phyloP scores from a whole-genome alignment of 1,140 invertebrate genomes.

The Octopus sinensis region DNA sequence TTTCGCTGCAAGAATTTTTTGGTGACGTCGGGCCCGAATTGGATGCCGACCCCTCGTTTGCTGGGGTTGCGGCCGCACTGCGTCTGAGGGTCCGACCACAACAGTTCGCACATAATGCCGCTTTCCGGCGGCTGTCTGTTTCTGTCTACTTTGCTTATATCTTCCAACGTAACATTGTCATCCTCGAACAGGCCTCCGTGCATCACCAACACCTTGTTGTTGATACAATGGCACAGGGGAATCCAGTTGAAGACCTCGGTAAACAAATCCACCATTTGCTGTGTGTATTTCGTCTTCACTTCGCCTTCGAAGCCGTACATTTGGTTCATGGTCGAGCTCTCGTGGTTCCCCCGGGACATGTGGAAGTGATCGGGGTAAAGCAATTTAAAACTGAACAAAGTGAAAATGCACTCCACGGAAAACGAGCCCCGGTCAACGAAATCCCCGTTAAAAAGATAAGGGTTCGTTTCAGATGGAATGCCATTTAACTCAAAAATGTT shows the following conservation, averaged over 20 bases:
- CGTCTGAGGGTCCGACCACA: slow-evolving; percentile 97
- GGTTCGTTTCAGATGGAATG: slow-evolving; percentile 88
- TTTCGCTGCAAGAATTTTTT: slow-evolving; percentile 79
- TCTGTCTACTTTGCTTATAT: slow-evolving; percentile 83
- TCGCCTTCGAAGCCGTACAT: slow-evolving; percentile 99
- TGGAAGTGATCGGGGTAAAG: slow-evolving; percentile 96
- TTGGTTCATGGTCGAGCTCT: slow-evolving; percentile 97
- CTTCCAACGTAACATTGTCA: slow-evolving; percentile 86
- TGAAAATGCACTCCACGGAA: slow-evolving; percentile 98
- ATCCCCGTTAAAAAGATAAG: slow-evolving; percentile 98
- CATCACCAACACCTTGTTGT: slow-evolving; percentile 74
- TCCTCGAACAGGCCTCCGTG: slow-evolving; percentile 68
- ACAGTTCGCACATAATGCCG: slow-evolving; percentile 90
- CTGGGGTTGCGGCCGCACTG: slow-evolving; percentile 81
- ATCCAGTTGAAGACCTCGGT: slow-evolving; percentile 98
- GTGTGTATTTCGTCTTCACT: slow-evolving; percentile 85
- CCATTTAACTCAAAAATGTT: slow-evolving; percentile 98
- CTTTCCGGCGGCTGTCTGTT: slow-evolving; percentile 77
- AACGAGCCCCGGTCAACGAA: slow-evolving; percentile 99
- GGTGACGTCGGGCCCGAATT: slow-evolving; percentile 98
- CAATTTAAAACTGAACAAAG: slow-evolving; percentile 93
- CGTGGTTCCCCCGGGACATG: slow-evolving; percentile 98
- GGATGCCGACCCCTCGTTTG: slow-evolving; percentile 94
- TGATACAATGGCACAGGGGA: slow-evolving; percentile 92
- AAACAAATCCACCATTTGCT: slow-evolving; percentile 93